phyloP scores from a whole-genome alignment of 2,113 vertebrate species.

The Chionis minor region DNA sequence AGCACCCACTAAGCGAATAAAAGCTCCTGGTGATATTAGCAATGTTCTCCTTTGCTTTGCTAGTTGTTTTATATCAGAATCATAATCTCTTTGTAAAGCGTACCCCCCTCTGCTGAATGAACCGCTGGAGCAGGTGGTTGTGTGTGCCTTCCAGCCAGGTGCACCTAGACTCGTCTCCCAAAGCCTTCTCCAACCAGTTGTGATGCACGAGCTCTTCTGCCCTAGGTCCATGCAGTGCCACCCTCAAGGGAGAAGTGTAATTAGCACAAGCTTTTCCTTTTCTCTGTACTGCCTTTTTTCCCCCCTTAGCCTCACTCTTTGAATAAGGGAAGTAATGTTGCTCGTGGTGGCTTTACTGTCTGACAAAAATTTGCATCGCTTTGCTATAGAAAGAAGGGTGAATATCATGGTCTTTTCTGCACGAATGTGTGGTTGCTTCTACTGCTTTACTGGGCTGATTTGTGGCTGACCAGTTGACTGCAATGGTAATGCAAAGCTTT shows the following conservation, averaged over 20 bases:
- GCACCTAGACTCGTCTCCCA: background rate
- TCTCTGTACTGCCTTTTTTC: background rate
- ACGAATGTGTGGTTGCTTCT: background rate
- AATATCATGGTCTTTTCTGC: no score
- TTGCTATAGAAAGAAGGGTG: background rate
- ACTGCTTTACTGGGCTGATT: background rate
- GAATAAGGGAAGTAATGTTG: background rate
- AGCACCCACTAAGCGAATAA: no score
- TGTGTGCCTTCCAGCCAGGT: background rate
- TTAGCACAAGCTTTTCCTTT: background rate
- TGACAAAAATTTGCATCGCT: background rate
- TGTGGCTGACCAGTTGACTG: background rate
- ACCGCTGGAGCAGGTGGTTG: rapidly evolving
- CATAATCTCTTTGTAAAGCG: background rate
- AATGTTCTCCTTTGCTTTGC: background rate
- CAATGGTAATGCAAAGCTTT: background rate
- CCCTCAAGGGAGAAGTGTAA: background rate
- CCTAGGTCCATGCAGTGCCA: background rate
- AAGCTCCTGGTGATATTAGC: background rate
- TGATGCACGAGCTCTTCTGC: background rate
- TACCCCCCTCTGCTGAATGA: background rate
- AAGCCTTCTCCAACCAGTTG: background rate
- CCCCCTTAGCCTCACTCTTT: background rate
- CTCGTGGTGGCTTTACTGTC: background rate
- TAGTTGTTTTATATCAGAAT: background rate